Evolutionary conservation across 1,140 invertebrate species (phyloP).

Genomic region (Yoshiicerus persimilis): DNA sequence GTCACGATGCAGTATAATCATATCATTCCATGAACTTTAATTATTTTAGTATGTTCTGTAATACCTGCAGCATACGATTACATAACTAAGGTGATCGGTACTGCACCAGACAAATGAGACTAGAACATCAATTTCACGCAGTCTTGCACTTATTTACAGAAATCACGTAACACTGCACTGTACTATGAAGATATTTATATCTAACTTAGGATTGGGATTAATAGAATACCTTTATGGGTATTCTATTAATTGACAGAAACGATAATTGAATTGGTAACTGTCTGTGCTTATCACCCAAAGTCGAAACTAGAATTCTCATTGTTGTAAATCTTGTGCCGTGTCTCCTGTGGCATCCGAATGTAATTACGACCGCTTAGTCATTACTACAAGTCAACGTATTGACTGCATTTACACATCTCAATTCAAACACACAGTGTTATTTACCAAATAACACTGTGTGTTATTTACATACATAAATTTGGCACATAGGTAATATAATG

Average conservation of each 20-base stretch:
- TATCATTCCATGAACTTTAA: neutral
- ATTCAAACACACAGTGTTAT: too few relatives aligned
- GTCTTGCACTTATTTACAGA: neutral
- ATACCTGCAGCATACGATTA: neutral
- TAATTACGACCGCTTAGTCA: too few relatives aligned
- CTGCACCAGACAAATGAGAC: neutral
- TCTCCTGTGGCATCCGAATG: neutral
- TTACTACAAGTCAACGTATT: too few relatives aligned
- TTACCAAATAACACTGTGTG: too few relatives aligned
- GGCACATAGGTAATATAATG: too few relatives aligned
- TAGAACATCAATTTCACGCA: neutral
- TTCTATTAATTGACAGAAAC: neutral
- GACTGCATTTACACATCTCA: too few relatives aligned
- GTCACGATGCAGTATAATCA: neutral
- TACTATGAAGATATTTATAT: too few relatives aligned
- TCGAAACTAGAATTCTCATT: neutral
- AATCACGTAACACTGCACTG: too few relatives aligned
- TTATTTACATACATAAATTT: too few relatives aligned
- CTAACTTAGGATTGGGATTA: too few relatives aligned
- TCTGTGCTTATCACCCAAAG: neutral
- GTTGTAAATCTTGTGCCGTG: neutral
- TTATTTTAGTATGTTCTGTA: neutral
- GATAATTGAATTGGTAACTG: neutral
- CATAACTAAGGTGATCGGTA: neutral
- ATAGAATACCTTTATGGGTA: too few relatives aligned